Base-by-base conservation (phyloP, 2,797 vertebrate genomes). In the Chloroceryle amazona region DNA sequence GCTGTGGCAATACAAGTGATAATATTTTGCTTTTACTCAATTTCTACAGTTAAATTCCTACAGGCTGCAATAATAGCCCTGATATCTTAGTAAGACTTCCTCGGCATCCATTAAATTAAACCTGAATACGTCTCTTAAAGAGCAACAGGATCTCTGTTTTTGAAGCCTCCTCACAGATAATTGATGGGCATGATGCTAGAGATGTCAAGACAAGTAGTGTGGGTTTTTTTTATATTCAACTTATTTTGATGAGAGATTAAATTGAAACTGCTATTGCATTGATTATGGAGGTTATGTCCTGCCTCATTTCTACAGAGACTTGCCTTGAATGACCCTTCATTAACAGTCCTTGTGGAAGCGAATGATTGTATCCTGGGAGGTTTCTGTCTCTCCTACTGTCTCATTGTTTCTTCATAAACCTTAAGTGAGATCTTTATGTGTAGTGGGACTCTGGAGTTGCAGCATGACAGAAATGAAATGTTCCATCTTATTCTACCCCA, bases 381-480 rank as follows among this genome's bases (percentile, higher is more conserved):
- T 66, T 81, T 81, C 66, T 90, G 92, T 91, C 91, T 96, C 96
- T 87, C n/a, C 11, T 75, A 54, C 74, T 37, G 3, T 86, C 68
- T 94, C 76, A 74, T 86, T 6, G 9, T 80, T 95, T 68, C 93
- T 93, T 93, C 92, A 86, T 95, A 96, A 96, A 95, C 89, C n/a
- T 66, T 62, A 81, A 93, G 89, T 78, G 92, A 96, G 86, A 60
- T 81, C 81, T 87, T 89, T 75, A 80, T 75, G 47, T 62, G 49
- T 46, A 72, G 41, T 52, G 74, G 61, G 67, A 75, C 37, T 71
- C 6, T 2, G 7, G n/a, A 96, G 87, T 55, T 84, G 74, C 82
- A 90, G 67, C 62, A 66, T 93, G 84, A 73, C 90, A 85, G 78
- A 82, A 93, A 89, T 44, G 23, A 92, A 94, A 68, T 57, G 78